phyloP scores from a whole-genome alignment of 2,113 vertebrate species.

The Bos taurus region DNA sequence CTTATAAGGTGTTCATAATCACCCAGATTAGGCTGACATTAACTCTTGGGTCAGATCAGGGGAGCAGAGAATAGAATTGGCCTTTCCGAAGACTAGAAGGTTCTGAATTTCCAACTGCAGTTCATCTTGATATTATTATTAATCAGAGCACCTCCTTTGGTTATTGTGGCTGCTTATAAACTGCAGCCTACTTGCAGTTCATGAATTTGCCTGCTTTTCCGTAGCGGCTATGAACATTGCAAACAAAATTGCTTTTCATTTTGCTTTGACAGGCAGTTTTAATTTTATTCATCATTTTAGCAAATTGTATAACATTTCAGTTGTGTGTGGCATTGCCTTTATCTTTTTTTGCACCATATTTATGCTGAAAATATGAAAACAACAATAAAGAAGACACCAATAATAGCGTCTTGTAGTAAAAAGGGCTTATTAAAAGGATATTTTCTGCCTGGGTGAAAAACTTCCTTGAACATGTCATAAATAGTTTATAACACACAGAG shows the following conservation, averaged over 20 bases:
- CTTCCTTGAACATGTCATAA: conserved; percentile 82
- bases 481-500: conserved; percentile 83
- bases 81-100: conserved; percentile 47
- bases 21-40: conserved; percentile 48
- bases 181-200: conserved; percentile 59
- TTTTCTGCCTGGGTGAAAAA: conserved; percentile 85
- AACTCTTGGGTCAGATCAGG: conserved; percentile 56
- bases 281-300: conserved; percentile 84
- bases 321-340: conserved; percentile 69
- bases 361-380: conserved; percentile 82
- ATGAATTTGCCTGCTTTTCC: conserved; percentile 75
- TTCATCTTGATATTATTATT: conserved; percentile 63
- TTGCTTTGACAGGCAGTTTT: conserved; percentile 82
- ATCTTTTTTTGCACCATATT: conserved; percentile 73
- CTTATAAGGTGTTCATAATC: conserved; percentile 40
- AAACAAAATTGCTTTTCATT: conserved; percentile 84
- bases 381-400: conserved; percentile 81
- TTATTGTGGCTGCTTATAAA: conserved; percentile 64
- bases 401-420: conserved; percentile 84
- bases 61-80: conserved; percentile 44
- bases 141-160: conserved; percentile 63
- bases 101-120: conserved; percentile 35
- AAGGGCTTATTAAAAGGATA: conserved; percentile 86
- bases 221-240: conserved; percentile 73
- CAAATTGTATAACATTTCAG: conserved; percentile 81